Base-by-base conservation (phyloP, 2,888 invertebrate species). In the Cosmia pyralina region DNA sequence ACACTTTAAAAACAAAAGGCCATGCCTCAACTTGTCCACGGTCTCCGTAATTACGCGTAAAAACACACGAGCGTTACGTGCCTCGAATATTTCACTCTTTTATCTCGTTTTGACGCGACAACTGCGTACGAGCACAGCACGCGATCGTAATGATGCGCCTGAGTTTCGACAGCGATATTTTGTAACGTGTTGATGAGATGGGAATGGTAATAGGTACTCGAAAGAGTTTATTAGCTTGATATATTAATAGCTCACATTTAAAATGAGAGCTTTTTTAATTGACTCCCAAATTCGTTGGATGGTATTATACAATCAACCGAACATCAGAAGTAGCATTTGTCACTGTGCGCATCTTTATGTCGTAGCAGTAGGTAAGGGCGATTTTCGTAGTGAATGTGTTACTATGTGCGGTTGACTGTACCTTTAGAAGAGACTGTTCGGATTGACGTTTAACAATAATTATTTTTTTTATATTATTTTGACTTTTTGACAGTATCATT, bases 41-140 rank as follows among this genome's bases (percentile, higher is more conserved):
- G 71, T 38, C 72, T 63, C 38, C 62, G 75, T 86, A 86, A 86
- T 86, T 86, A 82, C 83, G 63, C 69, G 69, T 74, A 83, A 83
- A 82, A 86, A 83, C 79, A 79, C 76, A 83, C 77, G 63, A 84
- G 70, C 66, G 75, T 75, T 76, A 86, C 86, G 86, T 85, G 85
- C 76, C 46, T 83, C 70, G 79, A 83, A 85, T 86, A 82, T 75
- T 79, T 83, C 64, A 41, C 59, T 68, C 57, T 73, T 79, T 62
- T 68, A 67, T 74, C 70, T 81, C 62, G 78, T 76, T 83, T 83
- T 57, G 71, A 80, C 60, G 74, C 73, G 78, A 75, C 83, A 82
- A 78, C 79, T 73, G 84, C 85, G 85, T 75, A 79, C 58, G 83
- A 77, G 85, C 74, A 68, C 19, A 59, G 75, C 81, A 82, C 82